Percentiles rank a stretch among this genome's conserved stretches.
Evolutionary conservation across 2,888 invertebrate genomes (phyloP).

Genomic region (Agrotis ipsilon): DNA sequence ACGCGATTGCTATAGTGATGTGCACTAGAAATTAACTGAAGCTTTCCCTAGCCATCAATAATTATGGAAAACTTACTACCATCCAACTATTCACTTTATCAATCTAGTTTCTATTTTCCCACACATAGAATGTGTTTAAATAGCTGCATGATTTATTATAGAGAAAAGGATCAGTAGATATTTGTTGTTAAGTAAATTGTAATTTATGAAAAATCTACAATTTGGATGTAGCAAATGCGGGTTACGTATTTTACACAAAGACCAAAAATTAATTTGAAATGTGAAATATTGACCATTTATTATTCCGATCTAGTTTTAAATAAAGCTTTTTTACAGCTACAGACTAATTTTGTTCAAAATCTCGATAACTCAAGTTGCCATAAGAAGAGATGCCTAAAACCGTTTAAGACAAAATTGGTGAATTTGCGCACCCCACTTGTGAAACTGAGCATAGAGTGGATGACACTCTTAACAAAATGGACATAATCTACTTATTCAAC

Average conservation of each 20-base stretch:
- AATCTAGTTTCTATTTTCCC: slow-evolving; percentile 15
- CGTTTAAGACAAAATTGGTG: not conserved
- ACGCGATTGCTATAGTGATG: not conserved
- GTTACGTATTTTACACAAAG: too few relatives aligned
- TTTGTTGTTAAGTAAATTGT: not conserved
- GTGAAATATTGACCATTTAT: not conserved
- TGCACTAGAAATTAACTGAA: slow-evolving; percentile 18
- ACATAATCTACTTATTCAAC: slow-evolving; percentile 24
- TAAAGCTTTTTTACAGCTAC: not conserved
- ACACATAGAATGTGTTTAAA: not conserved
- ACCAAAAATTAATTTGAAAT: too few relatives aligned
- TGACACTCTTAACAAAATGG: slow-evolving; percentile 28
- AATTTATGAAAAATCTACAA: not conserved
- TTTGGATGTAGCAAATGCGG: not conserved
- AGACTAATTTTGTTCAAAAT: not conserved
- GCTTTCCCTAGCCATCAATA: slow-evolving; percentile 31
- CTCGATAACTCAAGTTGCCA: not conserved
- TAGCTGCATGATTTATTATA: not conserved
- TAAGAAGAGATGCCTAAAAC: not conserved
- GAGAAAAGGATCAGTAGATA: not conserved
- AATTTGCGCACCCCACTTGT: slow-evolving; percentile 37
- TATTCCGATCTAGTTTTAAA: not conserved
- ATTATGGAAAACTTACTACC: slow-evolving; percentile 33
- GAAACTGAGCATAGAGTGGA: slow-evolving; percentile 22
- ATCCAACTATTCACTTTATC: slow-evolving; percentile 13